Evolutionary conservation across 2,797 vertebrate genomes (phyloP).

Genomic region (Furcifer pardalis): DNA sequence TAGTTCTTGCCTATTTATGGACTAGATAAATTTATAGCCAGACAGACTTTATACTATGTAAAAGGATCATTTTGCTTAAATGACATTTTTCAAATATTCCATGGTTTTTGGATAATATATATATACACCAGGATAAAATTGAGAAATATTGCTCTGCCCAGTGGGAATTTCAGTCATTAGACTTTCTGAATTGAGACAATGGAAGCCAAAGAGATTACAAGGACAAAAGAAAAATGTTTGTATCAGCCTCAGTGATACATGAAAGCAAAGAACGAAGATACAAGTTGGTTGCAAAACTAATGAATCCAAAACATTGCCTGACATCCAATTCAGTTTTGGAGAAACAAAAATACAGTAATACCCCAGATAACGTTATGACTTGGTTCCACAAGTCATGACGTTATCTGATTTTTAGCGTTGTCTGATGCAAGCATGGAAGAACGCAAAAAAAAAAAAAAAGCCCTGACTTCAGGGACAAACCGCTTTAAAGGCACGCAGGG

Average conservation of each 20-base stretch:
- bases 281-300: not conserved
- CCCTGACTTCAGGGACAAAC: too few species aligned
- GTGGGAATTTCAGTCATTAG: not conserved
- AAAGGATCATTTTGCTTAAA: not conserved
- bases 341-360: not conserved
- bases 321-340: not conserved
- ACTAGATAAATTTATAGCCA: not conserved
- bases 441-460: too few species aligned
- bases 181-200: not conserved
- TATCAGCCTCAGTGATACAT: not conserved
- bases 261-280: not conserved
- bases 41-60: not conserved
- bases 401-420: too few species aligned
- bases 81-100: not conserved
- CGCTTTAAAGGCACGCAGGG: too few species aligned
- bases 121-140: not conserved
- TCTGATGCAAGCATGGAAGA: too few species aligned
- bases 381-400: too few species aligned
- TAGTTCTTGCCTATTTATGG: not conserved
- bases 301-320: not conserved
- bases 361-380: too few species aligned
- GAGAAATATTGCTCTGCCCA: not conserved
- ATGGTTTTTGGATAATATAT: not conserved
- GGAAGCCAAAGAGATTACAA: constrained; percentile 4
- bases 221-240: not conserved